Evolutionary conservation across 2,888 invertebrate genomes (phyloP), one percentile per base, ranked within the genome.

Genomic region (Trachelus stipa): DNA sequence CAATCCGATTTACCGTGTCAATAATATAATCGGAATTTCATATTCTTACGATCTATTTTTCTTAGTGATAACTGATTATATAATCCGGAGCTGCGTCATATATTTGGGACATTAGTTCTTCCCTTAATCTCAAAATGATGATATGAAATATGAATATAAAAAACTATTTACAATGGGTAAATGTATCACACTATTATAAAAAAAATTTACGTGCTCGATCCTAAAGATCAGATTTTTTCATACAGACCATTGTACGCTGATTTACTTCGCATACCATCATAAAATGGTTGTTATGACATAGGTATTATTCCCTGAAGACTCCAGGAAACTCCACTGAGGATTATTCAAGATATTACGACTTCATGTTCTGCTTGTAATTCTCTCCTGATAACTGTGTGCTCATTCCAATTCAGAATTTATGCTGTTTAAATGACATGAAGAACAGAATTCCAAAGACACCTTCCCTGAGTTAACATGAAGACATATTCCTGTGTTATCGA

Each of bases 361-460:
- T 56, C 56, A 23, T 23, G 56, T 23, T 15, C 23, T 23, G 23
- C 23, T 56, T 56, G 56, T 56, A 56, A 56, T 56, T 56, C 9
- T 56, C 56, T 23, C 23, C 9, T 56, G 9, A 23, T 56, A 56
- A 56, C 56, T 15, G 15, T 2, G 71, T 34, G 12, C 40, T 75
- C 71, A 68, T 33, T 76, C 76, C 81, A 75, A 76, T 73, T 82
- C 79, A 31, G 81, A 83, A 79, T 83, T 86, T 56, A 86, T 81
- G 76, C 87, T 89, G 80, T 92, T 93, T 78, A 92, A 92, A 85
- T 93, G 93, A 83, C 94, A 94, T 40, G 89, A 90, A 1, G 93
- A 90, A 86, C 94, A 94, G 85, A 93, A 94, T 85, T 94, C 94
- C 79, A 94, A 86, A 0, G 94, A 94, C 68, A 94, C 92, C 86